A percentile compares a stretch with the other conserved stretches of the same genome.
phyloP scores from a whole-genome alignment of 2,113 vertebrate species.

The Symphodus melops region DNA sequence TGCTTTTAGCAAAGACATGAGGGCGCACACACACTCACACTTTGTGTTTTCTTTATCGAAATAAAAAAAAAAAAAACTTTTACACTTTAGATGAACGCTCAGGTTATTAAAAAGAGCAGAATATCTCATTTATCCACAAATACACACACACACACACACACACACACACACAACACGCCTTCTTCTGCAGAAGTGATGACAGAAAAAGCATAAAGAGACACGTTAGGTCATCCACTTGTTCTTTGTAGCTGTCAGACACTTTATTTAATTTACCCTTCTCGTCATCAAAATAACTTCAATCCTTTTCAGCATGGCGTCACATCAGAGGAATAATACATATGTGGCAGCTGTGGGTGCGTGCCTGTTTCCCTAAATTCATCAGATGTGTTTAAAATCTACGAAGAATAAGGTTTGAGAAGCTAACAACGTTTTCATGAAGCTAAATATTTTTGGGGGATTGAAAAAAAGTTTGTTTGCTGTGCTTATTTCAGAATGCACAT shows the following conservation, averaged over 20 bases:
- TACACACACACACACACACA: not conserved
- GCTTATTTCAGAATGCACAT: no score
- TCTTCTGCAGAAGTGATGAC: constrained; percentile 29
- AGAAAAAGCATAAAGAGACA: constrained; percentile 16
- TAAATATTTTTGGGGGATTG: no score
- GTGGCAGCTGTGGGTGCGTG: constrained; percentile 6
- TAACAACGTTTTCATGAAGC: not conserved
- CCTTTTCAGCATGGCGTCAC: constrained; percentile 5
- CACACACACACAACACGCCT: not conserved
- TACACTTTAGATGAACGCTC: constrained; percentile 19
- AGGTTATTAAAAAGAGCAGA: constrained; percentile 52
- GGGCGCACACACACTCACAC: constrained; percentile 7
- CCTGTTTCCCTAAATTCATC: not conserved
- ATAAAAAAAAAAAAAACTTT: no score
- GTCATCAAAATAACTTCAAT: constrained; percentile 24
- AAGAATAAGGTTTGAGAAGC: not conserved
- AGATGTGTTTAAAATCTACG: not conserved
- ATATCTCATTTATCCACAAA: not conserved
- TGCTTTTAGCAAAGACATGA: constrained; percentile 20
- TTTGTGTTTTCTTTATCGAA: constrained; percentile 26
- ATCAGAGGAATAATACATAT: constrained; percentile 48
- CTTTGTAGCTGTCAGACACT: constrained; percentile 20
- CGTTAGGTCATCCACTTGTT: constrained; percentile 9
- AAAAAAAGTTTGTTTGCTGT: not conserved
- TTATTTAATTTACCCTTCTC: constrained; percentile 14